phyloP scores from a whole-genome alignment of 64 coral and sea anemone genomes.

The Stichodactyla mertensii region DNA sequence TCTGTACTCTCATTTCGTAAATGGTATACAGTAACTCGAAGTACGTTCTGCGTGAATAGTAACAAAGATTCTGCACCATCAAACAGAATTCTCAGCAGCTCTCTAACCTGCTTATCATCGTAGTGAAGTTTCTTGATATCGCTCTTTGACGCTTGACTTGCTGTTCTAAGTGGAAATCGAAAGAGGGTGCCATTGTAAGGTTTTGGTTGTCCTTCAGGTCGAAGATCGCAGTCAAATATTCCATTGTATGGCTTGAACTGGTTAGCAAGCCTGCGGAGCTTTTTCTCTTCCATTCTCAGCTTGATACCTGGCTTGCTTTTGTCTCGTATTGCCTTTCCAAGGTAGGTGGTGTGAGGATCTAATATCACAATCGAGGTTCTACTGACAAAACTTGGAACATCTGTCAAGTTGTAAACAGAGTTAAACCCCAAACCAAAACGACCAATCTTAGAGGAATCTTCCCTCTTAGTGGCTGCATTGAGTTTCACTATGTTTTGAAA shows the following conservation, averaged over 20 bases:
- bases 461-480: conserved; percentile 70
- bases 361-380: conserved; percentile 60
- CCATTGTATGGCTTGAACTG: conserved; percentile 48
- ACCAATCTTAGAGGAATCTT: conserved; percentile 77
- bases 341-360: conserved; percentile 64
- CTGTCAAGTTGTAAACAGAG: conserved; percentile 89
- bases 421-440: conserved; percentile 95
- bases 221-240: conserved; percentile 71
- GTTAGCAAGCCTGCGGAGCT: not conserved
- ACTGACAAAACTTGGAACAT: conserved; percentile 78
- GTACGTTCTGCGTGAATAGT: conserved; percentile 79
- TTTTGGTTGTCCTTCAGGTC: conserved; percentile 14
- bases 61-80: conserved; percentile 61
- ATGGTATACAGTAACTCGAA: conserved; percentile 45
- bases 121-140: conserved; percentile 67
- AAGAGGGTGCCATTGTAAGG: conserved; percentile 73
- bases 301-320: conserved; percentile 69
- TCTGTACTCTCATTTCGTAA: conserved; percentile 12
- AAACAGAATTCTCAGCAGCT: conserved; percentile 48
- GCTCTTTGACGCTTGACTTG: conserved; percentile 54
- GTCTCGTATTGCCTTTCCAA: conserved; percentile 59
- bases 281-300: conserved; percentile 47
- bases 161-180: conserved; percentile 71
- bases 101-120: conserved; percentile 43
- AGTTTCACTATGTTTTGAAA: conserved; percentile 80